These are phyloP conservation scores for Pristiophorus japonicus DNA, from an alignment of 2,113 vertebrate species.

Conservation along the genomic window DNA sequence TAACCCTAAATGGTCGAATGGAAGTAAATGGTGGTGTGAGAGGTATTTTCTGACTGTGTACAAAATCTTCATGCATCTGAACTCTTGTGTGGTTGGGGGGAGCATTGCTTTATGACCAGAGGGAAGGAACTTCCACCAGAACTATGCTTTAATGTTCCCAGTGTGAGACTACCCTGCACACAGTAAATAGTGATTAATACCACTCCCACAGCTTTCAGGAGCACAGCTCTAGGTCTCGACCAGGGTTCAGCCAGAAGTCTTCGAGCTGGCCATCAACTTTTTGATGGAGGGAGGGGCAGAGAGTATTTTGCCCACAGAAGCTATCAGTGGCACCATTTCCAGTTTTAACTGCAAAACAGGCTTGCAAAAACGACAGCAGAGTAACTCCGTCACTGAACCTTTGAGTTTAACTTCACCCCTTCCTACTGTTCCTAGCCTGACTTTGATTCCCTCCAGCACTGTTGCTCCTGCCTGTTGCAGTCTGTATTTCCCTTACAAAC, in stretches of 20 bases:
- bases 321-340: neutral
- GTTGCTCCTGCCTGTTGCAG: neutral
- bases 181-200: neutral
- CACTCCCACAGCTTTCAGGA: neutral
- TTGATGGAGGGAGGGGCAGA: neutral
- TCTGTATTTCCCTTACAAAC: neutral
- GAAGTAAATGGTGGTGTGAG: too few species aligned
- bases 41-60: neutral
- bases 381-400: neutral
- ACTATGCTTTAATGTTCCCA: constrained; percentile 15
- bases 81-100: neutral
- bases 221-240: neutral
- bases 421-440: neutral
- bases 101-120: neutral
- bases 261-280: neutral
- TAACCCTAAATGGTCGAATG: neutral
- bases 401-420: neutral
- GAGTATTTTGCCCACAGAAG: neutral
- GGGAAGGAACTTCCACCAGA: neutral
- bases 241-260: neutral
- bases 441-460: neutral
- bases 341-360: neutral
- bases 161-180: neutral
- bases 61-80: neutral
- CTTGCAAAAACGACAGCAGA: neutral